These are phyloP conservation scores for Pristionchus fissidentatus DNA, from an alignment of 2,888 invertebrate species.

Conservation along the genomic window DNA sequence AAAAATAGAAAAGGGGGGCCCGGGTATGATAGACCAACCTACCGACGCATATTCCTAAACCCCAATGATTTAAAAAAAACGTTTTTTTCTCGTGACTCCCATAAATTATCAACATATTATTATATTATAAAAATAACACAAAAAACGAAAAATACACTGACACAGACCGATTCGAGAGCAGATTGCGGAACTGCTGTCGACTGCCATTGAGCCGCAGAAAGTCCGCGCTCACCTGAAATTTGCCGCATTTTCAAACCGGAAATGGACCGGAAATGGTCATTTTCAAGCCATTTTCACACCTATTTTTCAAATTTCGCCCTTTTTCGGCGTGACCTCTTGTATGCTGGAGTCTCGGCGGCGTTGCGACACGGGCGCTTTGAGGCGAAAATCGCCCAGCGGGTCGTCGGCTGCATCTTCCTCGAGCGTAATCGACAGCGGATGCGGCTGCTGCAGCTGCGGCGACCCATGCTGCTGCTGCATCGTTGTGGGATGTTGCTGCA, in stretches of 20 bases:
- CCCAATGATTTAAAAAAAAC: too few relatives aligned
- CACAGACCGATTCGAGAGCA: slow-evolving; percentile 62
- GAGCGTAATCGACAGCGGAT: not conserved
- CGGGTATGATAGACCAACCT: too few relatives aligned
- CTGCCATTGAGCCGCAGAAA: slow-evolving; percentile 73
- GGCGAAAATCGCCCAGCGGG: not conserved
- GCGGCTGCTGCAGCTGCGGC: slow-evolving; percentile 12
- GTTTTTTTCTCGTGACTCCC: too few relatives aligned
- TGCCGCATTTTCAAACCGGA: not conserved
- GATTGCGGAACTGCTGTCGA: slow-evolving; percentile 73
- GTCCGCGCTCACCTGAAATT: slow-evolving; percentile 72
- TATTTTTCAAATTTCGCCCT: not conserved
- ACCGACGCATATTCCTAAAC: too few relatives aligned
- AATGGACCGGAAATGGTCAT: too few relatives aligned
- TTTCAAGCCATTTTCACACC: not conserved
- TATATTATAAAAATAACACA: too few relatives aligned
- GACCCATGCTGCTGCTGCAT: slow-evolving; percentile 9
- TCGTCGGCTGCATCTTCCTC: slow-evolving; percentile 4
- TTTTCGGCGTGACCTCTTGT: slow-evolving; percentile 50
- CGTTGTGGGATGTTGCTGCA: too few relatives aligned
- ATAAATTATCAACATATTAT: too few relatives aligned
- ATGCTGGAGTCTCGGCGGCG: slow-evolving; percentile 50
- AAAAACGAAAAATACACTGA: not conserved
- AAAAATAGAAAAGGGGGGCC: too few relatives aligned
- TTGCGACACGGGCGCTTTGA: slow-evolving; percentile 13